These are phyloP conservation scores for Cyclura pinguis DNA, from an alignment of 2,797 vertebrate genomes.

Conservation along the genomic window DNA sequence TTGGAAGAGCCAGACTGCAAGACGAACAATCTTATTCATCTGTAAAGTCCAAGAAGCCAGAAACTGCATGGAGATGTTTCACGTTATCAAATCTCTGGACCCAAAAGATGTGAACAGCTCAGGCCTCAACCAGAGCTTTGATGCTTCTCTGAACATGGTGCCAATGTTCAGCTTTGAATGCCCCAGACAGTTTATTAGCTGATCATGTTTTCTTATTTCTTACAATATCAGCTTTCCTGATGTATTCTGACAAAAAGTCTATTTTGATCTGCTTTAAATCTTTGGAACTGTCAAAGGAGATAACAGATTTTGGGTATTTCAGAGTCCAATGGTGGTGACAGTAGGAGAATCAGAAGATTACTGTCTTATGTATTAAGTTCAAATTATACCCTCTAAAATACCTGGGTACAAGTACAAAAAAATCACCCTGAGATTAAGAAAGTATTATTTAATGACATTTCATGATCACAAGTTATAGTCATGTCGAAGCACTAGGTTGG, in stretches of 20 bases:
- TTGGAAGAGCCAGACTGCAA: no score
- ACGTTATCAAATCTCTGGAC: no score
- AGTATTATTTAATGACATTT: conserved; percentile 61
- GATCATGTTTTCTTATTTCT: conserved; percentile 37
- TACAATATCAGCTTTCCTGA: conserved; percentile 56
- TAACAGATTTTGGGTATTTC: conserved; percentile 56
- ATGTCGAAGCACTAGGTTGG: conserved; percentile 39
- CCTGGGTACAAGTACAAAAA: conserved; percentile 64
- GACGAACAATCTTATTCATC: no score
- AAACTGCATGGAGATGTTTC: no score
- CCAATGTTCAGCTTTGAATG: no score
- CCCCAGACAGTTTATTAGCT: conserved; percentile 59
- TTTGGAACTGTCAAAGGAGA: conserved; percentile 66
- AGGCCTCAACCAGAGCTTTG: background rate
- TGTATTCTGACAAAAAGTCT: conserved; percentile 46
- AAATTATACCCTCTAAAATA: conserved; percentile 63
- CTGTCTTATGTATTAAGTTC: conserved; percentile 46
- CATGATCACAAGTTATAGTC: conserved; percentile 15
- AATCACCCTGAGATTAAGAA: conserved; percentile 65
- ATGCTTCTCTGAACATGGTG: no score
- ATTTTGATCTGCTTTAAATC: conserved; percentile 67
- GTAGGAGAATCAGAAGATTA: conserved; percentile 26
- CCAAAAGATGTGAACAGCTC: background rate
- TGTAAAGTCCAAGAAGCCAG: no score
- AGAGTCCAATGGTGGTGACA: background rate